phyloP scores from a whole-genome alignment of 1,140 invertebrate genomes.

The Babylonia areolata region DNA sequence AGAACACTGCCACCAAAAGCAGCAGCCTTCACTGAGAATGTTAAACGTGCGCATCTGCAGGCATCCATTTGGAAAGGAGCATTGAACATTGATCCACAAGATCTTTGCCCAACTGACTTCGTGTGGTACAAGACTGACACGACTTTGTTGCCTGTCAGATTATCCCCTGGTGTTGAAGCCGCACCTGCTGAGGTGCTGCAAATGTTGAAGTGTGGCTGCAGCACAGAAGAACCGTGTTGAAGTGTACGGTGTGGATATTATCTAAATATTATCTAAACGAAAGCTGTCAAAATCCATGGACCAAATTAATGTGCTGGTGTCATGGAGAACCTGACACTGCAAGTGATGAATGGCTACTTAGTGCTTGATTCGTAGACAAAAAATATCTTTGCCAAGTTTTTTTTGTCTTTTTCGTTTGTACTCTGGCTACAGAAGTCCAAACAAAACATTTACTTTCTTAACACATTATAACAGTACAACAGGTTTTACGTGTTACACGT shows the following conservation, averaged over 20 bases:
- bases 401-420: too few species aligned
- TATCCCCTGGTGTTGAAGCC: neutral
- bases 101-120: neutral
- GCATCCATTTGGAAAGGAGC: conserved; percentile 31
- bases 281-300: neutral
- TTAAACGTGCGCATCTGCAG: conserved; percentile 43
- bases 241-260: neutral
- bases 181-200: conserved; percentile 24
- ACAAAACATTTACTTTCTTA: too few species aligned
- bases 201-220: conserved; percentile 29
- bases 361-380: too few species aligned
- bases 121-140: too few species aligned
- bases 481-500: too few species aligned
- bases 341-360: too few species aligned
- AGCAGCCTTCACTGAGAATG: conserved; percentile 29
- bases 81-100: neutral
- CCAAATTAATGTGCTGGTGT: neutral
- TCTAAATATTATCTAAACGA: neutral
- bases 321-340: neutral
- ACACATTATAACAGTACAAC: neutral
- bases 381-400: too few species aligned
- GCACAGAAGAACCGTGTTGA: conserved; percentile 28
- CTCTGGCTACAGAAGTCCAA: too few species aligned
- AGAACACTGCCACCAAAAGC: neutral
- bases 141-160: too few species aligned